Conservation (phyloP, 2,113 vertebrate species). For the Malurus melanocephalus region DNA sequence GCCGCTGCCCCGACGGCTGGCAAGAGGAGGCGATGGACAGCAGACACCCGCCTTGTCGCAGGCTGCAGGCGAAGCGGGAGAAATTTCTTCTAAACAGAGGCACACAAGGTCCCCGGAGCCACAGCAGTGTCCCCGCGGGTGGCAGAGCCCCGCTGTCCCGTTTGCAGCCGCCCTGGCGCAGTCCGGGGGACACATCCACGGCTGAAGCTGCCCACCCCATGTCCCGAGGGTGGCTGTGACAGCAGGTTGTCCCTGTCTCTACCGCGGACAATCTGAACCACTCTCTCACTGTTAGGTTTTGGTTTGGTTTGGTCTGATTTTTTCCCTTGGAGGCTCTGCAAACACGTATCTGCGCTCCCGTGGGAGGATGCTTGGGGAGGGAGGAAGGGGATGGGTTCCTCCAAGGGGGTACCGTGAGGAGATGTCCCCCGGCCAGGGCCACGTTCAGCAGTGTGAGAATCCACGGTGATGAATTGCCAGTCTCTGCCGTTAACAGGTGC, state of each 20-base stretch:
- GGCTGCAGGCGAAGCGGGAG: not conserved
- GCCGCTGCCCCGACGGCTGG: not conserved
- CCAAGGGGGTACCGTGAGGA: not conserved
- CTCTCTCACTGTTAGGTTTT: not conserved
- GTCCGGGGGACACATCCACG: not conserved
- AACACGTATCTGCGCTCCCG: not conserved
- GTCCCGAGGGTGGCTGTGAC: not conserved
- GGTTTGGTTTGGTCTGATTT: not conserved
- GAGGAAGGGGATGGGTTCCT: not conserved
- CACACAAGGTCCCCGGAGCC: not conserved
- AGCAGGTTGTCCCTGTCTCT: not conserved
- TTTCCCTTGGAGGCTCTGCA: not conserved
- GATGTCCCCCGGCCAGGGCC: not conserved
- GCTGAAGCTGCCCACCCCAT: not conserved
- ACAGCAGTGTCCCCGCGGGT: not conserved
- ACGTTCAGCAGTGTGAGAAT: conserved; percentile 54
- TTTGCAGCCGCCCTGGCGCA: not conserved
- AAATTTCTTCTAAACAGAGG: not conserved
- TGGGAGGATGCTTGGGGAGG: not conserved
- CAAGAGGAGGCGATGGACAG: not conserved
- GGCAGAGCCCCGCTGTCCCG: not conserved
- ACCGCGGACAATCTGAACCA: not conserved
- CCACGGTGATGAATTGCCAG: conserved; percentile 46
- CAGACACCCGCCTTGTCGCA: not conserved
- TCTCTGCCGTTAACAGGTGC: conserved; percentile 65